phyloP scores from a whole-genome alignment of 2,888 invertebrate species.

The Cosmia trapezina region DNA sequence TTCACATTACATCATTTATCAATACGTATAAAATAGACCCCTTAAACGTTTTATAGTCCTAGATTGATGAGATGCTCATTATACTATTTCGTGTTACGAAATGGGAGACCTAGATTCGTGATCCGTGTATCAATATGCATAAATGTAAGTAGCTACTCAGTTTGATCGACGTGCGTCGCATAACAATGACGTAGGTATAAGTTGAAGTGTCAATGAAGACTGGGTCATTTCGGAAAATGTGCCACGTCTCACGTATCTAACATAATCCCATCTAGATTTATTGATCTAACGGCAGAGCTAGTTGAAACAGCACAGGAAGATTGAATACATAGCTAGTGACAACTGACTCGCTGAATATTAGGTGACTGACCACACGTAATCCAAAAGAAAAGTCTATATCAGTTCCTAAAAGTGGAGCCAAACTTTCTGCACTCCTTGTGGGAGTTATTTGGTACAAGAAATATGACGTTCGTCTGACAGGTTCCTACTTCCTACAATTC shows the following conservation, averaged over 20 bases:
- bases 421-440: constrained; percentile 26
- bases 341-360: background rate
- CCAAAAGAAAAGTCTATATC: constrained; percentile 17
- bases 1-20: constrained; percentile 20
- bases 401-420: constrained; percentile 20
- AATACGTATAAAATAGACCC: background rate
- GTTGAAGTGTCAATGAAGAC: constrained; percentile 9
- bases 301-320: background rate
- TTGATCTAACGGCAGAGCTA: background rate
- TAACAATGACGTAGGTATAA: constrained; percentile 9
- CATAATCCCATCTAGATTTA: background rate
- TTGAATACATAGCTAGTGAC: background rate
- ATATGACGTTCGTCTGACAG: constrained; percentile 23
- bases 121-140: constrained; percentile 40
- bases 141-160: constrained; percentile 26
- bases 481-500: background rate
- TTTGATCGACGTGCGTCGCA: constrained; percentile 16
- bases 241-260: background rate
- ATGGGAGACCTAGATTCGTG: constrained; percentile 39
- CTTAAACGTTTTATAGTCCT: background rate
- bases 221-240: background rate
- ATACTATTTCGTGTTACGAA: constrained; percentile 12
- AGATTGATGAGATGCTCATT: constrained; percentile 10
- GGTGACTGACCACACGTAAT: background rate
- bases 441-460: constrained; percentile 22